These are phyloP conservation scores for Zonotrichia leucophrys DNA, from an alignment of 2,113 vertebrate species.

Conservation along the genomic window DNA sequence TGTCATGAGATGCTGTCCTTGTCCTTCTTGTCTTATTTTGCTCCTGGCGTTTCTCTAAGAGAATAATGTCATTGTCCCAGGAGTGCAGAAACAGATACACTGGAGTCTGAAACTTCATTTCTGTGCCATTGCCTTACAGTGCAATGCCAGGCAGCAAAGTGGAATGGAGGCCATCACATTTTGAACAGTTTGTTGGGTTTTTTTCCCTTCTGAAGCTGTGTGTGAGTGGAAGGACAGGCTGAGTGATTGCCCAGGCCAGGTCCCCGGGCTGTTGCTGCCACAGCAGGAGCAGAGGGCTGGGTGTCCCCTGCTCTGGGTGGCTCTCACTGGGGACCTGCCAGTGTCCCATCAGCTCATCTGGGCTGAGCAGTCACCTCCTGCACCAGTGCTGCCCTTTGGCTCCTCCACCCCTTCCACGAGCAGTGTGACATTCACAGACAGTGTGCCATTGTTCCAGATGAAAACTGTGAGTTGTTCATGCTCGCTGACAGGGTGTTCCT, in stretches of 20 bases:
- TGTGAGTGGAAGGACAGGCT: not conserved
- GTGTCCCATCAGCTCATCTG: not conserved
- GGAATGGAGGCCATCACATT: not conserved
- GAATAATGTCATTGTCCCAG: slow-evolving; percentile 9
- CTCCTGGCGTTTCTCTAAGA: not conserved
- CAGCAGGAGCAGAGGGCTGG: not conserved
- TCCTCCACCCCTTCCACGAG: not conserved
- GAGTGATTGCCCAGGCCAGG: not conserved
- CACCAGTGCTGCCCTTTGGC: not conserved
- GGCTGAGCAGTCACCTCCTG: not conserved
- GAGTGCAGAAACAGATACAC: not conserved
- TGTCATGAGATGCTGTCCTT: slow-evolving; percentile 50
- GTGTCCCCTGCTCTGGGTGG: not conserved
- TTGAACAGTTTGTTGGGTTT: not conserved
- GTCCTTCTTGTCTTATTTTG: slow-evolving; percentile 42
- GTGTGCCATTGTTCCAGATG: fast-evolving
- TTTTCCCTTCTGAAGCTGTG: not conserved
- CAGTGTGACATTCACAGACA: not conserved
- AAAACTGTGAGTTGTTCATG: not conserved
- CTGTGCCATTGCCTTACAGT: not conserved
- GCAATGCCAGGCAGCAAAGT: not conserved
- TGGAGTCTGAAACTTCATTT: not conserved
- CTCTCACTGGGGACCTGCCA: not conserved
- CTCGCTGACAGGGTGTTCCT: not conserved
- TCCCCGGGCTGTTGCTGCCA: fast-evolving